These are phyloP conservation scores for Archaeoteleia sp. DNA, from an alignment of 2,888 invertebrate genomes.

Conservation along the genomic window DNA sequence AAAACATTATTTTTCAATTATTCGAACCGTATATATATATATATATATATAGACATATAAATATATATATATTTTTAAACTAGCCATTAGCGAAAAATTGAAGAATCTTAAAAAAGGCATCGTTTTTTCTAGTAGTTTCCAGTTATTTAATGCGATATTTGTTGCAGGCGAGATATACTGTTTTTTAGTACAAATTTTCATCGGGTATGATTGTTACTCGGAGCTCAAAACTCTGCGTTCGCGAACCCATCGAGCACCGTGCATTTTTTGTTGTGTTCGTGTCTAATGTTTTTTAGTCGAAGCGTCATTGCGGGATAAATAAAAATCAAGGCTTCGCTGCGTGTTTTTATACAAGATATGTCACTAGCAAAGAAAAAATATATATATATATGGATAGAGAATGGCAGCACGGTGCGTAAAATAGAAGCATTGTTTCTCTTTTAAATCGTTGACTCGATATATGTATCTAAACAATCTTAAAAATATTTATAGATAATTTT, in stretches of 20 bases:
- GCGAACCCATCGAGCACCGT: conserved; percentile 28
- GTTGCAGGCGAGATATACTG: conserved; percentile 14
- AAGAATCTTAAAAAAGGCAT: conserved; percentile 8
- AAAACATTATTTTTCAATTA: conserved; percentile 5
- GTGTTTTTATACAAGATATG: conserved; percentile 27
- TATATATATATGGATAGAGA: not conserved
- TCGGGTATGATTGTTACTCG: conserved; percentile 20
- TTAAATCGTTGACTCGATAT: conserved; percentile 36
- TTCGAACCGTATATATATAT: not conserved
- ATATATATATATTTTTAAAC: conserved; percentile 40
- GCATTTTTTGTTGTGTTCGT: conserved; percentile 19
- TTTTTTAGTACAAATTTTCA: conserved; percentile 34
- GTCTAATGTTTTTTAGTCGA: too few relatives aligned
- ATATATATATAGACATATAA: conserved; percentile 20
- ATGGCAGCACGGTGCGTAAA: conserved; percentile 33
- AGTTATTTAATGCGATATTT: conserved; percentile 12
- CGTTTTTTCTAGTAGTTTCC: conserved; percentile 39
- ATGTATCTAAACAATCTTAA: conserved; percentile 33
- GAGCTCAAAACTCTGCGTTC: conserved; percentile 25
- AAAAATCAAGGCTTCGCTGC: conserved; percentile 4
- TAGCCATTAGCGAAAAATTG: conserved; percentile 14
- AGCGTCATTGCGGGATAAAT: too few relatives aligned
- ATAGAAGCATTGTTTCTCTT: conserved; percentile 31
- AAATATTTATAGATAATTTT: conserved; percentile 21
- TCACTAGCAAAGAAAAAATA: conserved; percentile 4